A percentile compares a stretch with the other conserved stretches of the same genome.
Evolutionary conservation across 2,888 invertebrate genomes (phyloP).

Genomic region (Brenthis hecate): DNA sequence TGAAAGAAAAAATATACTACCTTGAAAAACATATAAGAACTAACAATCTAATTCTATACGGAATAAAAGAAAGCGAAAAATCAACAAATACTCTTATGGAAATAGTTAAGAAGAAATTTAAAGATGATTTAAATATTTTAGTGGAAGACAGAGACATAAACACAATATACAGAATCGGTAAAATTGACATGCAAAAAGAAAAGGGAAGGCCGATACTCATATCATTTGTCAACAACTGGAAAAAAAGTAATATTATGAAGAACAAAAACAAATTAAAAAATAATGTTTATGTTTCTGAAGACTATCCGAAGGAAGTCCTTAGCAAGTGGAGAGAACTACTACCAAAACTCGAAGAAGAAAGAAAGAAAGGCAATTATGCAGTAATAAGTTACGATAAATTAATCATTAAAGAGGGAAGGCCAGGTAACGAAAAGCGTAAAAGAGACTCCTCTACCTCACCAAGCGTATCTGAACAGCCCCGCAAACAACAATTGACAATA

Average conservation of each 20-base stretch:
- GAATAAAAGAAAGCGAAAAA: conserved; percentile 17
- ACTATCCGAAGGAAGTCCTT: conserved; percentile 2
- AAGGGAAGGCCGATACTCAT: too few species aligned
- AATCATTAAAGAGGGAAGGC: conserved; percentile 21
- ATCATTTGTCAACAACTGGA: not conserved
- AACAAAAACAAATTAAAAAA: not conserved
- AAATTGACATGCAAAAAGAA: too few species aligned
- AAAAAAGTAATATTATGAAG: not conserved
- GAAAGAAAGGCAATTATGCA: conserved; percentile 27
- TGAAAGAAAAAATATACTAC: conserved; percentile 22
- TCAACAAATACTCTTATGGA: conserved; percentile 7
- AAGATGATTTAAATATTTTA: too few species aligned
- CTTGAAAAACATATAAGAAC: conserved; percentile 18
- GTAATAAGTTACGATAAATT: conserved; percentile 26
- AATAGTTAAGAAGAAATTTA: not conserved
- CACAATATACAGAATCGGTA: too few species aligned
- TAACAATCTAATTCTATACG: conserved; percentile 23
- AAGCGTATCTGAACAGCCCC: conserved; percentile 9
- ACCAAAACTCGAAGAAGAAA: conserved; percentile 16
- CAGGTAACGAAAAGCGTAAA: conserved; percentile 24
- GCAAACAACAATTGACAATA: conserved; percentile 15
- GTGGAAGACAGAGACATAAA: too few species aligned
- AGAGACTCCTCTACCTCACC: conserved; percentile 27
- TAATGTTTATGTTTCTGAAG: not conserved
- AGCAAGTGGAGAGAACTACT: not conserved